Percentiles rank a stretch among this genome's conserved stretches.
Conservation (phyloP, 2,888 invertebrate genomes). For the Muscina levida region DNA sequence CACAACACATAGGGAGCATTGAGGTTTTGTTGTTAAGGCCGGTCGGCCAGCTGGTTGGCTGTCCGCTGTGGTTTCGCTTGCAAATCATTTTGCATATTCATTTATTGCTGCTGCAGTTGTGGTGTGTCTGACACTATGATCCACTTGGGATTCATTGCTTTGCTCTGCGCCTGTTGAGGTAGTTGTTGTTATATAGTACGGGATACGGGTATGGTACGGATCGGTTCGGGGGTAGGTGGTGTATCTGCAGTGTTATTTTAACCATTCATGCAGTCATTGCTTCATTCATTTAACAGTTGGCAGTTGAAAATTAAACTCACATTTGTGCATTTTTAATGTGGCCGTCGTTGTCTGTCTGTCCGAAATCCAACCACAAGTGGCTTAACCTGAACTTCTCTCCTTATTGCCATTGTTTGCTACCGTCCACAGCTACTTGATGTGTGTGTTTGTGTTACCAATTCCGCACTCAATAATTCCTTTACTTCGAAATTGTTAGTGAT, state of each 20-base stretch:
- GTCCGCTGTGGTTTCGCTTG: conserved; percentile 34
- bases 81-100: conserved; percentile 37
- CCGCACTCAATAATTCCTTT: conserved; percentile 6
- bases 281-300: conserved; percentile 62
- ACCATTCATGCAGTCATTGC: conserved; percentile 26
- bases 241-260: neutral
- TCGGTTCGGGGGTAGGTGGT: too few relatives aligned
- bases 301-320: conserved; percentile 64
- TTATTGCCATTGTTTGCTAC: conserved; percentile 51
- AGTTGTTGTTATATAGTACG: too few relatives aligned
- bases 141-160: neutral
- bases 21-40: neutral
- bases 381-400: conserved; percentile 61
- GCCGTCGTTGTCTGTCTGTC: neutral
- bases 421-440: conserved; percentile 57
- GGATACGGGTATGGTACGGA: too few relatives aligned
- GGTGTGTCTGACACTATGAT: conserved; percentile 25
- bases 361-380: conserved; percentile 52
- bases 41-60: conserved; percentile 31
- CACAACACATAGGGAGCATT: neutral
- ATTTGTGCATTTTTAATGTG: conserved; percentile 52
- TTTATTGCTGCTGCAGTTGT: conserved; percentile 13
- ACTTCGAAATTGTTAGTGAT: conserved; percentile 4
- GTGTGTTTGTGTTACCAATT: neutral
- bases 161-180: neutral